Conservation (phyloP, 2,888 invertebrate genomes). For the Mesorhabditis sp. region DNA sequence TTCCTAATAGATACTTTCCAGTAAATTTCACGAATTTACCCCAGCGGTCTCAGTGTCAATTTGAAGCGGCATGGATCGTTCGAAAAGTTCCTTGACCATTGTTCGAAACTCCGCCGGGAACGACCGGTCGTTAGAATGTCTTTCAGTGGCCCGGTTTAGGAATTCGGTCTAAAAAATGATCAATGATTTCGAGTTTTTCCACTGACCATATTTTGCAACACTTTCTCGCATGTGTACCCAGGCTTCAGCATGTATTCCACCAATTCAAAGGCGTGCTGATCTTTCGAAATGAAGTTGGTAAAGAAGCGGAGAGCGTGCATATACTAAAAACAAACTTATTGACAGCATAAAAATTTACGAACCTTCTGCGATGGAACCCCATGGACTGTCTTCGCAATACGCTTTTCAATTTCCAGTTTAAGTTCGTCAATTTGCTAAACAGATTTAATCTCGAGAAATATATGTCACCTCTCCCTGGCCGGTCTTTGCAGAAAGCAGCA, state of each 20-base stretch:
- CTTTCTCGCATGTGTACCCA: background rate
- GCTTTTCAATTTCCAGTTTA: background rate
- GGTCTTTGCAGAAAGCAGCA: background rate
- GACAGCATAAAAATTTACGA: too few relatives aligned
- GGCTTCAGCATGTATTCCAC: background rate
- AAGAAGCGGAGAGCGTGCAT: background rate
- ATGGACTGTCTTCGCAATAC: background rate
- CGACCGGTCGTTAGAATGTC: background rate
- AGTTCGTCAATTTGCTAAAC: background rate
- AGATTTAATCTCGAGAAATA: background rate
- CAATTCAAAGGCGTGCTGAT: constrained; percentile 6
- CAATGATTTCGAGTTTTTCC: background rate
- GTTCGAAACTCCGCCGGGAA: background rate
- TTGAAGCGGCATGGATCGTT: background rate
- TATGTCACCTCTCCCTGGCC: background rate
- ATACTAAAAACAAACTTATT: background rate
- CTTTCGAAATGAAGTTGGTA: constrained; percentile 4
- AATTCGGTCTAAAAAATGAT: background rate
- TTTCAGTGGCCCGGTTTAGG: background rate
- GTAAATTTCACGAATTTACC: background rate
- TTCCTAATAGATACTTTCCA: background rate
- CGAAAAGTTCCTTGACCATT: background rate
- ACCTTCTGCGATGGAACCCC: background rate
- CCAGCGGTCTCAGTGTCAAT: background rate
- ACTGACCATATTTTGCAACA: background rate